phyloP scores from a whole-genome alignment of 2,888 invertebrate species.

The Choristoneura rosaceana region DNA sequence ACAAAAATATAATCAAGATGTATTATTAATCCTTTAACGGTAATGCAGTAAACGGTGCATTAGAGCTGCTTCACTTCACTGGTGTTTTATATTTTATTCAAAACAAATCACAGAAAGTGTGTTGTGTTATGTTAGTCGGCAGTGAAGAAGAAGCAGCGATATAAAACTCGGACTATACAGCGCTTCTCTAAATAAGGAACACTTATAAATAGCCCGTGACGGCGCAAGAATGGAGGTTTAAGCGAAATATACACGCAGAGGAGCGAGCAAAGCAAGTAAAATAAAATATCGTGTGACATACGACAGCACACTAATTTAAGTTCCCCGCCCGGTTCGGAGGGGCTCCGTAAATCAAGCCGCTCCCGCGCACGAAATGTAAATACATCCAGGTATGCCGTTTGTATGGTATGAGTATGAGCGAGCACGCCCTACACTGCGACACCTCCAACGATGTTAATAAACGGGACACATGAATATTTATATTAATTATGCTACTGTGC shows the following conservation, averaged over 20 bases:
- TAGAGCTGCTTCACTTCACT: neutral
- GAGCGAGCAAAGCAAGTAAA: conserved; percentile 68
- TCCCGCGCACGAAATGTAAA: conserved; percentile 76
- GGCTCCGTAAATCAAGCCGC: conserved; percentile 77
- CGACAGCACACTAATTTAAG: conserved; percentile 79
- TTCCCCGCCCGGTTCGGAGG: conserved; percentile 67
- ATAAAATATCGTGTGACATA: conserved; percentile 79
- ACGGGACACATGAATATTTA: conserved; percentile 70
- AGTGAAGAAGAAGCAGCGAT: conserved; percentile 41
- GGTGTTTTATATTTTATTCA: neutral
- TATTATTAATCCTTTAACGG: too few species aligned
- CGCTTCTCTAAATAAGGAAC: conserved; percentile 71
- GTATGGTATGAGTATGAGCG: conserved; percentile 64
- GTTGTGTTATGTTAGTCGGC: neutral
- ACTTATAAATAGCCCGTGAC: conserved; percentile 78
- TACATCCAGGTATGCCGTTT: conserved; percentile 50
- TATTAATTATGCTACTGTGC: conserved; percentile 61
- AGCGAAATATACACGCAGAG: conserved; percentile 66
- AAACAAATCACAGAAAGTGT: neutral
- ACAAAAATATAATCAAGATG: too few species aligned
- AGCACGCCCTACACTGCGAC: conserved; percentile 71
- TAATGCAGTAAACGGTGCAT: too few species aligned
- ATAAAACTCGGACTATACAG: conserved; percentile 54
- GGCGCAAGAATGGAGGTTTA: conserved; percentile 69
- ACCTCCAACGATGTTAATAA: conserved; percentile 68